Base-by-base conservation (phyloP, 2,113 vertebrate genomes). In the Neolamprologus fasciatus region DNA sequence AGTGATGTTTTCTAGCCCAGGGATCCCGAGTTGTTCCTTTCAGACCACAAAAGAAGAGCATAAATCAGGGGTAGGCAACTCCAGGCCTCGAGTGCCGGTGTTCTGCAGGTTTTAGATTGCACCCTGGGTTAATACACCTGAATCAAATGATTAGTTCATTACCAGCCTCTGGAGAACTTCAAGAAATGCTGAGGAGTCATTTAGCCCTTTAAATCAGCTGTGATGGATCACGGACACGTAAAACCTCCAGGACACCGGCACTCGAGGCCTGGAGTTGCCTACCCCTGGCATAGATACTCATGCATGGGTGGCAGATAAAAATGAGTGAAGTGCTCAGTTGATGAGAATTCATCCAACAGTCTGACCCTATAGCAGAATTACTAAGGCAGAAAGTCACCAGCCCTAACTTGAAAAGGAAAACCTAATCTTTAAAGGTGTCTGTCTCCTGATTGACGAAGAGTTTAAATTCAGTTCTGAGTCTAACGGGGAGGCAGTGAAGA, bases 311-410 rank as follows among this genome's bases (percentile, higher is more conserved):
- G 28, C 58, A 63, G 58, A 35, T 63, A 35, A 12, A 63, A 35
- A 63, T 0, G 31, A 35, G 31, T 1, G 0, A 66, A 0, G 31
- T 68, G 63, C 10, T 66, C 33, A 66, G 1, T 5, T 21, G 17
- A 14, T 40, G 11, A 0, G 33, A 68, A 0, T 21, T 68, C 33
- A 21, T 40, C 10, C 10, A 3, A 21, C 33, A 21, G 33, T 13
- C 19, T 68, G 19, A 68, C 8, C 19, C 19, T 21, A 21, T 68
- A 0, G 0, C 4, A 68, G 33, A 68, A 68, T 68, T 0, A 68
- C 19, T 68, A 40, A 1, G 17, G 33, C 0, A 3, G 1, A 68
- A 37, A 13, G 61, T 68, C 61, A 37, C 61, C 61, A 0, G 61
- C 3, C 33, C 33, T 3, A 68, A 68, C 19, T 68, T 12, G 11